Evolutionary conservation across 2,797 vertebrate species (phyloP).

Genomic region (Arrhamphus sclerolepis): DNA sequence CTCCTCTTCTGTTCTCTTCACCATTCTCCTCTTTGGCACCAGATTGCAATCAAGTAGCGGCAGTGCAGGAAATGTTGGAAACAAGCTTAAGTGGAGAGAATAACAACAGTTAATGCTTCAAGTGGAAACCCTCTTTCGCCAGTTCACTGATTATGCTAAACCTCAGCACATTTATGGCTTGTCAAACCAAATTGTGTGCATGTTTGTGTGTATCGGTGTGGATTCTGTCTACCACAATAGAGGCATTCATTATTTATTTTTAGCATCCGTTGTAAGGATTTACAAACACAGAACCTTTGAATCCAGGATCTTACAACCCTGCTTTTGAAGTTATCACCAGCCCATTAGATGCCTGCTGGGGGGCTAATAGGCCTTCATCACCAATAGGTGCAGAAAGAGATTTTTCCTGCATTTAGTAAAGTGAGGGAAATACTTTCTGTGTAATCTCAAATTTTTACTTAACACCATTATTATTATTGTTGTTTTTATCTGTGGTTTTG

Average conservation of each 20-base stretch:
- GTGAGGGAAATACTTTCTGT: no score
- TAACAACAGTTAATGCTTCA: conserved; percentile 63
- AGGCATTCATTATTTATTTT: conserved; percentile 25
- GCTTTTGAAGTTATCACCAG: background rate
- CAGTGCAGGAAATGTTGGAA: conserved; percentile 65
- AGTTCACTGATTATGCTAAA: conserved; percentile 62
- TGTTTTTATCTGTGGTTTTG: no score
- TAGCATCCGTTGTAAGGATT: conserved; percentile 17
- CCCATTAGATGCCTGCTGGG: no score
- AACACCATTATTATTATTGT: no score
- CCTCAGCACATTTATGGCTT: conserved; percentile 31
- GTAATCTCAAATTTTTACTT: no score
- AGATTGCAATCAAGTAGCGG: conserved; percentile 72
- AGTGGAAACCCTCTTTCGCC: conserved; percentile 63
- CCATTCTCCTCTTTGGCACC: conserved; percentile 41
- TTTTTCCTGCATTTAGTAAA: no score
- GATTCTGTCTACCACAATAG: conserved; percentile 13
- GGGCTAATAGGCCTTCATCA: no score
- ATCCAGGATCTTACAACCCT: background rate
- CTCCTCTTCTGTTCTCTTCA: background rate
- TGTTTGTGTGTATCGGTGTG: conserved; percentile 7
- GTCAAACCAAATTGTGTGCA: conserved; percentile 6
- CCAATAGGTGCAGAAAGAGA: no score
- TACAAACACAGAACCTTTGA: conserved; percentile 10
- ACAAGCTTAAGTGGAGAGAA: conserved; percentile 59